Conservation (phyloP, 2,888 invertebrate genomes). For the Idaea aversata region DNA sequence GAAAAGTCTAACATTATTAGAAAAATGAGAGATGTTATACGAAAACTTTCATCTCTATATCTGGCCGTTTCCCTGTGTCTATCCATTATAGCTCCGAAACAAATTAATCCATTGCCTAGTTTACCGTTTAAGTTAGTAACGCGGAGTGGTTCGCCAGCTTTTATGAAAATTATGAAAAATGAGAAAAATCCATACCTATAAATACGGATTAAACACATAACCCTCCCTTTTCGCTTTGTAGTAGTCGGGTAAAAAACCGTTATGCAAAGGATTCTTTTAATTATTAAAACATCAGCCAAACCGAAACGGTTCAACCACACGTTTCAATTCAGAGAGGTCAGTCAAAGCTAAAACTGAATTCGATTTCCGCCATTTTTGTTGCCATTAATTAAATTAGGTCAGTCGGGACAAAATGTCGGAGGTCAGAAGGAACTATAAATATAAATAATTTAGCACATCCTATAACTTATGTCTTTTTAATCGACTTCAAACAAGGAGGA, state of each 20-base stretch:
- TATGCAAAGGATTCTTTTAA: background rate
- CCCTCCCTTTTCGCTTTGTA: too few species aligned
- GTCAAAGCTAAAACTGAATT: conserved; percentile 9
- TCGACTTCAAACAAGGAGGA: background rate
- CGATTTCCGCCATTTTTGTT: conserved; percentile 11
- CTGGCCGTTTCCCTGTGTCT: too few species aligned
- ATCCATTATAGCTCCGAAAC: too few species aligned
- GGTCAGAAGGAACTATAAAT: conserved; percentile 3
- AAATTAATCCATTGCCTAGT: too few species aligned
- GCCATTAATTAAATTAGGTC: conserved; percentile 17
- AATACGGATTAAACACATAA: too few species aligned
- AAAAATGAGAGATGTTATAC: too few species aligned
- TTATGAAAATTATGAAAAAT: too few species aligned
- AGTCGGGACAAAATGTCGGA: conserved; percentile 7
- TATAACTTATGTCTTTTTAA: background rate
- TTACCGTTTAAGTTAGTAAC: too few species aligned
- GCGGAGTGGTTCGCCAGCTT: too few species aligned
- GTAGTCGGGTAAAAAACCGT: background rate
- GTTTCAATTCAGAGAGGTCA: background rate
- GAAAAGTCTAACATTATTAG: too few species aligned
- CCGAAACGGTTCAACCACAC: background rate
- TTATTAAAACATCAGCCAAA: background rate
- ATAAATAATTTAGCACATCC: background rate
- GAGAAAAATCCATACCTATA: too few species aligned
- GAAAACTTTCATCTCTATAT: too few species aligned